Percentiles rank a stretch among this genome's conserved stretches.
phyloP scores from a whole-genome alignment of 2,113 vertebrate genomes.

The Salvelinus fontinalis region DNA sequence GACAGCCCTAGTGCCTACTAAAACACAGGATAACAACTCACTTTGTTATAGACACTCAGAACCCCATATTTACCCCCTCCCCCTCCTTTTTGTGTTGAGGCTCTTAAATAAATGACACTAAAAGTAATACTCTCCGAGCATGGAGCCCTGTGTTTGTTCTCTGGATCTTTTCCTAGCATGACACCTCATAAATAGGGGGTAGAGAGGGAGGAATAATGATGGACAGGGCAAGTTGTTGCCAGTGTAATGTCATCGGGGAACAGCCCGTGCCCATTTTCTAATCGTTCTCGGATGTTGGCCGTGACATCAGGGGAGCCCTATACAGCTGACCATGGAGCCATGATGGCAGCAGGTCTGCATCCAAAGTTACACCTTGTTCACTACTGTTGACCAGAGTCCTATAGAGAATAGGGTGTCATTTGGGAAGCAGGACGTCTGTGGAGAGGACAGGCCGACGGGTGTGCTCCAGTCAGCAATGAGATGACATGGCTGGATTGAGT shows the following conservation, averaged over 20 bases:
- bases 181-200: slow-evolving; percentile 33
- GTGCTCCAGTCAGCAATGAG: slow-evolving; percentile 15
- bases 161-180: slow-evolving; percentile 12
- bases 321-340: slow-evolving; percentile 45
- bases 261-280: slow-evolving; percentile 24
- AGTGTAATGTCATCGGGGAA: slow-evolving; percentile 29
- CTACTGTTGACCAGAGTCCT: too few relatives aligned
- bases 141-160: slow-evolving; percentile 6
- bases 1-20: background rate
- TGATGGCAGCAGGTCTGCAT: slow-evolving; percentile 19
- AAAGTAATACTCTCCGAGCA: slow-evolving; percentile 29
- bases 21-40: slow-evolving; percentile 26
- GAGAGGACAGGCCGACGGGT: slow-evolving; percentile 25
- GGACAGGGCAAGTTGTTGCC: slow-evolving; percentile 19
- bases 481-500: slow-evolving; percentile 33
- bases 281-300: slow-evolving; percentile 3
- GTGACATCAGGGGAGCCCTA: slow-evolving; percentile 39
- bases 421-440: slow-evolving; percentile 23
- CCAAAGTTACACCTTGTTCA: too few relatives aligned
- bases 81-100: slow-evolving; percentile 17
- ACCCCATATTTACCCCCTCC: background rate
- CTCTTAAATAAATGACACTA: slow-evolving; percentile 15
- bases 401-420: too few relatives aligned
- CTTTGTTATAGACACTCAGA: slow-evolving; percentile 10
- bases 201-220: background rate